Evolutionary conservation across 2,888 invertebrate species (phyloP), one percentile per base, ranked within the genome.

Genomic region (Embidobia sp.): DNA sequence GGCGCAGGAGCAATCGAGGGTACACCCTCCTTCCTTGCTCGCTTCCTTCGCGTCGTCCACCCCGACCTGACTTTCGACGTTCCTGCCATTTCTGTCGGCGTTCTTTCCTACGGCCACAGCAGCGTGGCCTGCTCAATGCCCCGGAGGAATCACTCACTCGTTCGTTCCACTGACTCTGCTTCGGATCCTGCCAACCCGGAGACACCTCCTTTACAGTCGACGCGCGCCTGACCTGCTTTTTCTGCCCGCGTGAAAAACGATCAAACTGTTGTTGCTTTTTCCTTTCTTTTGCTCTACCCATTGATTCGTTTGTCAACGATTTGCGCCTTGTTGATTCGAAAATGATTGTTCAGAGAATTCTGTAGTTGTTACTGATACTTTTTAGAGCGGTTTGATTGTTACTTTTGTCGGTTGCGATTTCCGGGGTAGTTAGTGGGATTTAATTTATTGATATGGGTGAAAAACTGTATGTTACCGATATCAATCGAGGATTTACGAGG

Each of bases 1-100:
- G 80, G 86, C 86, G 85, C 81, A 77, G 55, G 48, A 57, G 57
- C 22, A 67, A 76, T 78, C 63, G 61, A 76, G 75, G 77, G 79
- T 69, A 40, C 67, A 67, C 55, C 67, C 46, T 42, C 35, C 10
- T 42, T 33, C 10, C 35, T 42, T 26, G 51, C 48, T 51, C 53
- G 27, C 51, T 35, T 35, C 49, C 49, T 64, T 51, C 53, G 42
- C 53, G 6, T 22, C 61, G 44, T n/a, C n/a, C n/a, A n/a, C n/a
- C n/a, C n/a, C 44, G 16, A 7, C 42, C 48, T 29, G 74, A 70
- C 78, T 74, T 69, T 49, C 51, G 64, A 69, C 51, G 44, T 64
- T 51, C 44, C 73, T 37, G 51, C 46, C 35, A 63, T 67, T 70
- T 59, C 48, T 55, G 19, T 22, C 19, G 40, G 18, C 22, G 19